Conservation (phyloP, 2,888 invertebrate species). For the Axea sp. region DNA sequence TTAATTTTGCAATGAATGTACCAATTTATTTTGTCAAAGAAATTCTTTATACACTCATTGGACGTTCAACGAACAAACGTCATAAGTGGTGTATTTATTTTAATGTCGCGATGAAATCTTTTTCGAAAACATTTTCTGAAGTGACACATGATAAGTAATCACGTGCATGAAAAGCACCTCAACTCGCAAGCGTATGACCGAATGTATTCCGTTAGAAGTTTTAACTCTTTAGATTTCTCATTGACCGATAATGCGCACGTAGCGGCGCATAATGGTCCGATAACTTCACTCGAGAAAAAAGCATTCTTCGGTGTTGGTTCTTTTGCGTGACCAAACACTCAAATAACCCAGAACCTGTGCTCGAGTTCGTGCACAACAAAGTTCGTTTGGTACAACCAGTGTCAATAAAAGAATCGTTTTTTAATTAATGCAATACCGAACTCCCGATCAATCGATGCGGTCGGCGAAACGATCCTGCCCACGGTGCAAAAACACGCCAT, state of each 20-base stretch:
- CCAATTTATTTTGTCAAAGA: slow-evolving; percentile 9
- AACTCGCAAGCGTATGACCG: background rate
- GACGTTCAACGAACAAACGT: background rate
- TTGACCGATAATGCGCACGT: slow-evolving; percentile 39
- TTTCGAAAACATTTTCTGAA: background rate
- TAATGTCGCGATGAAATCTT: too few species aligned
- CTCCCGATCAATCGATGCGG: too few species aligned
- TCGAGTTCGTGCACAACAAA: too few species aligned
- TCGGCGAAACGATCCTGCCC: too few species aligned
- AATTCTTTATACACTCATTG: slow-evolving; percentile 25
- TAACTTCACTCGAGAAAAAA: slow-evolving; percentile 17
- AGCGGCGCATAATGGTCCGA: slow-evolving; percentile 21
- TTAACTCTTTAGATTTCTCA: slow-evolving; percentile 28
- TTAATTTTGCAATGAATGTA: slow-evolving; percentile 18
- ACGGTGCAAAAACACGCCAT: too few species aligned
- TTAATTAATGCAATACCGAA: too few species aligned
- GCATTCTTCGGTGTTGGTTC: background rate
- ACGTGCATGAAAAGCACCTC: slow-evolving; percentile 3
- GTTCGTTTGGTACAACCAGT: too few species aligned
- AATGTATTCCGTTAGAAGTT: slow-evolving; percentile 13
- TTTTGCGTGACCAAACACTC: slow-evolving; percentile 10
- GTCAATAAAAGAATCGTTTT: too few species aligned
- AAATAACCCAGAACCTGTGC: too few species aligned
- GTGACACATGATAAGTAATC: slow-evolving; percentile 2
- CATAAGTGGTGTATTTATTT: slow-evolving; percentile 15